Conservation (phyloP, 2,888 invertebrate species). For the Rhabditophanes sp. region DNA sequence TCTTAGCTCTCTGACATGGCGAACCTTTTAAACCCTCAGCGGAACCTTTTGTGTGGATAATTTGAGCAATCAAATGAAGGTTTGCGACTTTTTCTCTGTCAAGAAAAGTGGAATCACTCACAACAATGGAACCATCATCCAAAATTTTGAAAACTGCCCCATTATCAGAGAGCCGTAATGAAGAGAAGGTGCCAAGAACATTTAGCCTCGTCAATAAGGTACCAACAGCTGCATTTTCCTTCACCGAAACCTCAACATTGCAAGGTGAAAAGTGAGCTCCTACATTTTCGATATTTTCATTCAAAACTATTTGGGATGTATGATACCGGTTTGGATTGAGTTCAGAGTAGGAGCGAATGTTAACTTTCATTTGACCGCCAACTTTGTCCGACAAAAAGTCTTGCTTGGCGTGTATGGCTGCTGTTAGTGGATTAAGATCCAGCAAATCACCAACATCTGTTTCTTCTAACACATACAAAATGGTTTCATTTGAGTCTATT, state of each 20-base stretch:
- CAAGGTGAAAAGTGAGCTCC: constrained; percentile 2
- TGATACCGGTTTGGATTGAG: too few relatives aligned
- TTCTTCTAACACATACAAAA: constrained; percentile 6
- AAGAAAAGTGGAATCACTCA: not conserved
- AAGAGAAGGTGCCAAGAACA: not conserved
- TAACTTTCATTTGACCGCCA: too few relatives aligned
- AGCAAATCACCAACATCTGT: constrained; percentile 9
- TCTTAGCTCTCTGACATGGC: constrained; percentile 15
- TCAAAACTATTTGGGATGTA: too few relatives aligned
- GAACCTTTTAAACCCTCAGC: constrained; percentile 7
- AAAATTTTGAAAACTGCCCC: not conserved
- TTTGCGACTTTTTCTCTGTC: constrained; percentile 3
- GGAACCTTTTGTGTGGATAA: too few relatives aligned
- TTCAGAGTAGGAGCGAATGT: too few relatives aligned
- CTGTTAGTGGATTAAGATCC: constrained; percentile 8
- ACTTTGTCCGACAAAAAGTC: too few relatives aligned
- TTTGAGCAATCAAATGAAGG: not conserved
- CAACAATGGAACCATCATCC: not conserved
- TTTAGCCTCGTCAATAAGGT: not conserved
- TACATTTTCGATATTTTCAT: too few relatives aligned
- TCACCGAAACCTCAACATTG: constrained; percentile 1
- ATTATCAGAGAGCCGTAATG: constrained; percentile 1
- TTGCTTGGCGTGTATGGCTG: too few relatives aligned
- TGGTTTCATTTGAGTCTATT: constrained; percentile 1
- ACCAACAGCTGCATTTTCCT: constrained; percentile 3